Evolutionary conservation across 1,140 invertebrate genomes (phyloP).

Genomic region (Hyles vespertilio): DNA sequence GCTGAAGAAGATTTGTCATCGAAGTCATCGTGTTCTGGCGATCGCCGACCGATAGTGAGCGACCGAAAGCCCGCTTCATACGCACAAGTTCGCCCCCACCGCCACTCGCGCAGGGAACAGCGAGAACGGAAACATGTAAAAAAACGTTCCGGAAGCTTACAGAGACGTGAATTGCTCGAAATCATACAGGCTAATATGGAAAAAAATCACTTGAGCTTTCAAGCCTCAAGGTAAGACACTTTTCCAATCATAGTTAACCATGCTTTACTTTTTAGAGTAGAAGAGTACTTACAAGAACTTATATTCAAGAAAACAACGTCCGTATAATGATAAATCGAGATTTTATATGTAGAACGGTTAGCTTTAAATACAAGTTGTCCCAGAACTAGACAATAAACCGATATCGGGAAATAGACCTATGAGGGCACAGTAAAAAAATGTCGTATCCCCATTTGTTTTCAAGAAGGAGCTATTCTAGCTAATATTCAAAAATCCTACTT

Average conservation of each 20-base stretch:
- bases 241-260: neutral
- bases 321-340: no score
- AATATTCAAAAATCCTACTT: no score
- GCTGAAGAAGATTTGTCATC: conserved; percentile 59
- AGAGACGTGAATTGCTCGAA: conserved; percentile 88
- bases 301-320: no score
- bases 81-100: conserved; percentile 36
- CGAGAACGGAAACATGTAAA: conserved; percentile 61
- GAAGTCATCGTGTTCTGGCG: conserved; percentile 61
- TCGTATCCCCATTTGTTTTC: no score
- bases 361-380: no score
- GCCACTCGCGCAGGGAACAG: conserved; percentile 50
- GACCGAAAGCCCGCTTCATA: conserved; percentile 34
- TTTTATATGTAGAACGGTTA: no score
- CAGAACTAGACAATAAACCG: no score
- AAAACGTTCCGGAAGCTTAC: conserved; percentile 82
- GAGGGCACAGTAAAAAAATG: no score
- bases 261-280: no score
- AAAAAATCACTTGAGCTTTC: conserved; percentile 91
- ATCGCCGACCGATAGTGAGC: conserved; percentile 27
- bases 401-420: no score
- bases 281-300: no score
- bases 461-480: no score
- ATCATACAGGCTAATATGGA: conserved; percentile 94
- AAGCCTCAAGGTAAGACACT: conserved; percentile 80